Percentiles rank a stretch among this genome's conserved stretches.
phyloP scores from a whole-genome alignment of 1,140 invertebrate species.

The Euschistus heros region DNA sequence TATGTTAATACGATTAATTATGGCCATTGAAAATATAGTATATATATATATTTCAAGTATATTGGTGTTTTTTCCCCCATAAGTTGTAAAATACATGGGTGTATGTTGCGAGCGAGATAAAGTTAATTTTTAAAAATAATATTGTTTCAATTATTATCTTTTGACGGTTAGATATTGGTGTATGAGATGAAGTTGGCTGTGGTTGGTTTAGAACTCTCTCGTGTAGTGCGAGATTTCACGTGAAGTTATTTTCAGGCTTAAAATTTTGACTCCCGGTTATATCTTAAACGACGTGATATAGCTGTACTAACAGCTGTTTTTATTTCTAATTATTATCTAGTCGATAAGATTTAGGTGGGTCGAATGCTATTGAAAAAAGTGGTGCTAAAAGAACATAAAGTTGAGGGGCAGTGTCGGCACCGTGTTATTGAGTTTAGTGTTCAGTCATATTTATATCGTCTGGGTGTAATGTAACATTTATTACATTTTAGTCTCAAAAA shows the following conservation, averaged over 20 bases:
- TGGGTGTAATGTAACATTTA: neutral
- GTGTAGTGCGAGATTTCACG: slow-evolving; percentile 29
- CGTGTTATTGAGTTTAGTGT: neutral
- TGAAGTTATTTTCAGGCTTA: slow-evolving; percentile 29
- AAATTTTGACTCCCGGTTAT: slow-evolving; percentile 20
- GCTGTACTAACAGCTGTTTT: neutral
- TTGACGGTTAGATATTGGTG: neutral
- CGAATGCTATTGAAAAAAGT: neutral
- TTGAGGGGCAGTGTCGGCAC: neutral
- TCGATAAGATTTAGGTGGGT: neutral
- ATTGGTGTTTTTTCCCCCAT: neutral
- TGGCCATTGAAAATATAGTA: neutral
- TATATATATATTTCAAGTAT: neutral
- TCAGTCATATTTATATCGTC: neutral
- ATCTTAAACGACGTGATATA: neutral
- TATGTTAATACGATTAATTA: too few species aligned
- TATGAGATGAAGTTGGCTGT: slow-evolving; percentile 3
- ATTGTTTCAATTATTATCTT: neutral
- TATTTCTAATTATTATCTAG: neutral
- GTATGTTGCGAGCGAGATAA: neutral
- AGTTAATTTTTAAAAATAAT: neutral
- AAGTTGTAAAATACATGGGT: neutral
- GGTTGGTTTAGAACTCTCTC: slow-evolving; percentile 21
- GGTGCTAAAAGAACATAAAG: neutral
- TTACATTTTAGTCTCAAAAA: neutral